Evolutionary conservation across 2,113 vertebrate genomes (phyloP).

Genomic region (Hypanus sabinus): DNA sequence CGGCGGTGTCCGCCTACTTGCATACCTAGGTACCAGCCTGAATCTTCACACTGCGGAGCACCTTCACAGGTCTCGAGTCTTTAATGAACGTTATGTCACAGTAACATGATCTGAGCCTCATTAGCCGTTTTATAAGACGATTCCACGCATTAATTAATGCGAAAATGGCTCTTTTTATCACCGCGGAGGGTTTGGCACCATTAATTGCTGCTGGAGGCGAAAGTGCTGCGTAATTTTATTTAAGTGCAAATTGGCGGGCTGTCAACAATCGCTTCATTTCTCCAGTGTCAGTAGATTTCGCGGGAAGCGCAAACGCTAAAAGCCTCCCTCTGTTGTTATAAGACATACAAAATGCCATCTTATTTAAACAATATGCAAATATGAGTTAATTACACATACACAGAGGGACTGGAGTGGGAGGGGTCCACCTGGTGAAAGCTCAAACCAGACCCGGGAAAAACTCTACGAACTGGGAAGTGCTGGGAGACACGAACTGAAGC

Average conservation of each 20-base stretch:
- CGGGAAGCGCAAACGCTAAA: no score
- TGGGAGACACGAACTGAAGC: no score
- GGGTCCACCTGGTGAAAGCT: background rate
- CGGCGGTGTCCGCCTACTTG: no score
- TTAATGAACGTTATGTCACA: slow-evolving; percentile 77
- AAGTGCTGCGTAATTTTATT: slow-evolving; percentile 51
- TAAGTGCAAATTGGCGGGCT: slow-evolving; percentile 41
- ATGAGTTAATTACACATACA: background rate
- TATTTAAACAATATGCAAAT: background rate
- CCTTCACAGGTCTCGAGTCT: slow-evolving; percentile 46
- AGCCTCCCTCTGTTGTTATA: background rate
- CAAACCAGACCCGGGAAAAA: background rate
- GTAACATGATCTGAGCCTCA: slow-evolving; percentile 86
- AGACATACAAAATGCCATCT: background rate
- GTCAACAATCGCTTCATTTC: background rate
- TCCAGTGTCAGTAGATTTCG: background rate
- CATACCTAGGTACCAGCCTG: no score
- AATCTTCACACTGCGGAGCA: no score
- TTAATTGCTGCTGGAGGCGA: slow-evolving; percentile 64
- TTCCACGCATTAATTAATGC: slow-evolving; percentile 87
- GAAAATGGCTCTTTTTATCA: slow-evolving; percentile 72
- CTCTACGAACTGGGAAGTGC: background rate
- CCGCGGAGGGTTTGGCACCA: slow-evolving; percentile 55
- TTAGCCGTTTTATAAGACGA: slow-evolving; percentile 84
- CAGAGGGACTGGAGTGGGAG: background rate